Percentiles rank a stretch among this genome's conserved stretches.
phyloP scores from a whole-genome alignment of 2,888 invertebrate genomes.

The Anodontia alba region DNA sequence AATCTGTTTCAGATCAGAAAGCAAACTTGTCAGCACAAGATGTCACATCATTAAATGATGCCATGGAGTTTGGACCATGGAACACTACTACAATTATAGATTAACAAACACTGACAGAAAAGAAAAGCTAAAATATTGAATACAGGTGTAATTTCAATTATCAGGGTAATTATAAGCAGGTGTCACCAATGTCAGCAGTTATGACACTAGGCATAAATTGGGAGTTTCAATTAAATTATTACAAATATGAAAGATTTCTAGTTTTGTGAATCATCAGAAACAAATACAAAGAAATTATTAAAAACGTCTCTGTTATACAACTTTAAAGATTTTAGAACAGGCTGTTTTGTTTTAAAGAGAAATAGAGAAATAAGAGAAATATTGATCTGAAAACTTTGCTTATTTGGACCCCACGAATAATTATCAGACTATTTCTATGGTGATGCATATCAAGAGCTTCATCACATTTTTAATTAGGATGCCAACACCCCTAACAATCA shows the following conservation, averaged over 20 bases:
- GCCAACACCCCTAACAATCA: slow-evolving; percentile 1
- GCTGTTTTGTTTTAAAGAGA: too few species aligned
- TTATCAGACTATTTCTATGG: slow-evolving; percentile 3
- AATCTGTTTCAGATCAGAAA: not conserved
- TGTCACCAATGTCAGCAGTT: not conserved
- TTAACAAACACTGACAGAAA: slow-evolving; percentile 4
- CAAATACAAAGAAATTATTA: too few species aligned
- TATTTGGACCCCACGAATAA: too few species aligned
- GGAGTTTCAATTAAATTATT: too few species aligned
- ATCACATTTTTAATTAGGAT: slow-evolving; percentile 3
- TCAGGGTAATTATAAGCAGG: not conserved
- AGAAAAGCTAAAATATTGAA: not conserved
- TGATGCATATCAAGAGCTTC: slow-evolving; percentile 2
- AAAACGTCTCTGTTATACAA: not conserved
- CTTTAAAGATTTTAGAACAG: too few species aligned
- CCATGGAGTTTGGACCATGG: not conserved
- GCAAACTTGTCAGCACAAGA: slow-evolving; percentile 9
- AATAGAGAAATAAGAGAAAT: too few species aligned
- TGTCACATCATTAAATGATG: not conserved
- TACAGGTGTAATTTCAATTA: slow-evolving; percentile 9
- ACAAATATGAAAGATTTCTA: too few species aligned
- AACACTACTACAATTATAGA: not conserved
- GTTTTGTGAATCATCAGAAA: too few species aligned
- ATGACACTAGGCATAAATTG: not conserved
- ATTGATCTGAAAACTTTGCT: too few species aligned